Conservation (phyloP, 2,797 vertebrate species). For the Scyliorhinus canicula region DNA sequence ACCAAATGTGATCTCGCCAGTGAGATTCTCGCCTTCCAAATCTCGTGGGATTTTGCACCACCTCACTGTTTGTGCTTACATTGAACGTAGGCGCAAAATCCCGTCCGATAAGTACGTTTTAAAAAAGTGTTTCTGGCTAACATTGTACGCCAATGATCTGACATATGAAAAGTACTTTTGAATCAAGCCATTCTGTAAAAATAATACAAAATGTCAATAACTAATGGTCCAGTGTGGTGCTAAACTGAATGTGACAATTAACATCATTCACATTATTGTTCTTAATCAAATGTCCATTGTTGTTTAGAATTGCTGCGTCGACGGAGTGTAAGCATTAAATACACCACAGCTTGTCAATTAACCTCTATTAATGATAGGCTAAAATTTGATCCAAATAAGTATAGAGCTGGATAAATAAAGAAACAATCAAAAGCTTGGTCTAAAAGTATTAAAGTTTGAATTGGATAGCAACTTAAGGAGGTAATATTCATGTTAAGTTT, state of each 20-base stretch:
- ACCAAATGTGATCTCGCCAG: too few relatives aligned
- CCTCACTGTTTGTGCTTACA: too few relatives aligned
- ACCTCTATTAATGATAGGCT: not conserved
- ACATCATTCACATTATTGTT: not conserved
- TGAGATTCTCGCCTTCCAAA: too few relatives aligned
- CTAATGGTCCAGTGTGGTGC: not conserved
- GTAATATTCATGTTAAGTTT: not conserved
- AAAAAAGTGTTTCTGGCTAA: not conserved
- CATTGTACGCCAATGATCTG: not conserved
- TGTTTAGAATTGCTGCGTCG: not conserved
- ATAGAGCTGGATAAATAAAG: not conserved
- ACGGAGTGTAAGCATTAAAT: not conserved
- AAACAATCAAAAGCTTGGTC: not conserved
- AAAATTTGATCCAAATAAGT: not conserved
- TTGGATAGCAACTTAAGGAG: not conserved
- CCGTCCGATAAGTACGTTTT: not conserved
- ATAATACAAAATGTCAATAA: not conserved
- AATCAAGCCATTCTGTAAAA: too few relatives aligned
- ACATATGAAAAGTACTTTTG: not conserved
- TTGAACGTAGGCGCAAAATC: too few relatives aligned
- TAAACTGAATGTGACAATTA: not conserved
- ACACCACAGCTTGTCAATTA: not conserved
- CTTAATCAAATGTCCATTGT: not conserved
- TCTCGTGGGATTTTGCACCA: too few relatives aligned
- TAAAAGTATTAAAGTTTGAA: not conserved